Conservation (phyloP, 2,888 invertebrate species). For the Hyposoter didymator region DNA sequence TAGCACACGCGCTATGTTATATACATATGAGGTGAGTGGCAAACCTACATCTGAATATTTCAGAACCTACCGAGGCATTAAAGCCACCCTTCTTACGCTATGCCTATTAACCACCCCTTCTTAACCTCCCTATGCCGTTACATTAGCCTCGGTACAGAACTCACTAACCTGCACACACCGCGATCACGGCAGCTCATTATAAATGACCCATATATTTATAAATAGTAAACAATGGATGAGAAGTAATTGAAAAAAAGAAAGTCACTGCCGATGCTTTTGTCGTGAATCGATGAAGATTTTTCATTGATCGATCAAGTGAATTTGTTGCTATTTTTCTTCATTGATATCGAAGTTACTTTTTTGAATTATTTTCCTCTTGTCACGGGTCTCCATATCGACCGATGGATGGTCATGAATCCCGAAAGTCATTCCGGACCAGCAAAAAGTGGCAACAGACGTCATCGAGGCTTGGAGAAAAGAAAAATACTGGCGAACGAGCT, state of each 20-base stretch:
- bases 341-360: too few relatives aligned
- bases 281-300: too few relatives aligned
- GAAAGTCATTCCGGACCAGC: background rate
- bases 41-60: constrained; percentile 83
- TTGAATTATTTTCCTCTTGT: too few relatives aligned
- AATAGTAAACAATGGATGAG: constrained; percentile 45
- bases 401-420: background rate
- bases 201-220: constrained; percentile 7
- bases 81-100: constrained; percentile 83
- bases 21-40: constrained; percentile 61
- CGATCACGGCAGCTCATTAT: constrained; percentile 37
- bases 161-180: constrained; percentile 31
- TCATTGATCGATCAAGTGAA: too few relatives aligned
- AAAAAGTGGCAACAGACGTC: background rate
- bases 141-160: constrained; percentile 41
- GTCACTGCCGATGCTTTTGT: background rate
- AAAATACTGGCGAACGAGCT: constrained; percentile 46
- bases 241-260: constrained; percentile 28
- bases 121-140: constrained; percentile 9
- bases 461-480: background rate
- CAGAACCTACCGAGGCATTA: constrained; percentile 81
- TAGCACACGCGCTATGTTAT: constrained; percentile 27
- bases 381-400: constrained; percentile 15
- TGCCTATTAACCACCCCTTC: constrained; percentile 81
- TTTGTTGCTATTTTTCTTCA: too few relatives aligned